Percentiles rank a stretch among this genome's conserved stretches.
These are phyloP conservation scores for Potorous gilbertii DNA, from an alignment of 2,797 vertebrate species.

Conservation along the genomic window DNA sequence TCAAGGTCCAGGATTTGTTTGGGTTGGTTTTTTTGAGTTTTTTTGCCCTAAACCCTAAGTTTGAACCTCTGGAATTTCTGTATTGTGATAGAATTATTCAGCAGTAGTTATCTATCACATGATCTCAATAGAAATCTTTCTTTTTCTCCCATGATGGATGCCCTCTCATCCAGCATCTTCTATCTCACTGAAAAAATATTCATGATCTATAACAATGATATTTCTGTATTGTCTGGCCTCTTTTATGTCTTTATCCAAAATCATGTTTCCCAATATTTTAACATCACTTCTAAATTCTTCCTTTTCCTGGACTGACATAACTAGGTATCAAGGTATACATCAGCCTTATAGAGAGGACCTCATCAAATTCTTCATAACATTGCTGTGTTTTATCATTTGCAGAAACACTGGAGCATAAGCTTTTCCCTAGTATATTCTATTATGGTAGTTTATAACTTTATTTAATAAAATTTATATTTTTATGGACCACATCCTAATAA, in stretches of 20 bases:
- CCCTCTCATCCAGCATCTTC: not conserved
- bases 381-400: not conserved
- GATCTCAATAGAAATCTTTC: not conserved
- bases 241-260: not conserved
- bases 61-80: not conserved
- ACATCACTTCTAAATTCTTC: not conserved
- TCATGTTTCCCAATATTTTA: not conserved
- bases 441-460: not conserved
- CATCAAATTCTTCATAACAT: not conserved
- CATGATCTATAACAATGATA: not conserved
- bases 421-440: not conserved
- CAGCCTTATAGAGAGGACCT: not conserved
- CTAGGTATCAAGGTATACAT: not conserved
- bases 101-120: too few relatives aligned
- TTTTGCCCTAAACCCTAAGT: not conserved
- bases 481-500: constrained; percentile 4
- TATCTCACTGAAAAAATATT: not conserved
- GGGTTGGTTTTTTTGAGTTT: not conserved
- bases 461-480: constrained; percentile 16
- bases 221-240: not conserved
- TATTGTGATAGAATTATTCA: not conserved
- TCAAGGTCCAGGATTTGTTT: not conserved
- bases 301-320: not conserved
- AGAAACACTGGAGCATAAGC: not conserved
- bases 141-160: not conserved